These are phyloP conservation scores for Eupsittula cactorum DNA, from an alignment of 2,113 vertebrate species.

Conservation along the genomic window DNA sequence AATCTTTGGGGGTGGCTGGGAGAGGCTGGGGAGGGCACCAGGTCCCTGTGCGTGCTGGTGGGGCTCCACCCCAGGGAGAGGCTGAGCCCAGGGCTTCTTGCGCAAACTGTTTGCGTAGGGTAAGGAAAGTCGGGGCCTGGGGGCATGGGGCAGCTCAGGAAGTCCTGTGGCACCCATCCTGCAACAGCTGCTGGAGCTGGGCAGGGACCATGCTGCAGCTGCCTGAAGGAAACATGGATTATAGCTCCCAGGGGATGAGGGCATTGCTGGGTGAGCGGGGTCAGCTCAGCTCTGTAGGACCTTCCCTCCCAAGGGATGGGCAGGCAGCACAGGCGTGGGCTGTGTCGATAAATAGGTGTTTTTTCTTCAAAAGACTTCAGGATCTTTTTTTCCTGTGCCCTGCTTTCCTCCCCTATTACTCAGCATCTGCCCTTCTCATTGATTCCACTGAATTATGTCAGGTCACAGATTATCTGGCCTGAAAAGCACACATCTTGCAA, in stretches of 20 bases:
- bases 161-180: not conserved
- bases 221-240: not conserved
- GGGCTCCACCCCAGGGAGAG: not conserved
- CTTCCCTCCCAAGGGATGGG: not conserved
- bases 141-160: not conserved
- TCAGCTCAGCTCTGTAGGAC: accelerated
- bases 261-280: accelerated
- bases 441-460: not conserved
- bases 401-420: not conserved
- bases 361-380: not conserved
- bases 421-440: not conserved
- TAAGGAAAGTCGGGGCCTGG: not conserved
- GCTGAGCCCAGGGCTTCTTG: not conserved
- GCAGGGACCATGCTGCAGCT: not conserved
- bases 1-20: not conserved
- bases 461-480: not conserved
- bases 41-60: not conserved
- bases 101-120: not conserved
- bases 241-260: not conserved
- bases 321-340: accelerated
- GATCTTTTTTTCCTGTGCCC: not conserved
- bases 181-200: not conserved
- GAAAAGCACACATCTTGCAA: not conserved
- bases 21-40: not conserved
- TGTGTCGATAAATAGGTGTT: not conserved